Conservation (phyloP, 2,888 invertebrate species). For the Seladonia tumulorum region DNA sequence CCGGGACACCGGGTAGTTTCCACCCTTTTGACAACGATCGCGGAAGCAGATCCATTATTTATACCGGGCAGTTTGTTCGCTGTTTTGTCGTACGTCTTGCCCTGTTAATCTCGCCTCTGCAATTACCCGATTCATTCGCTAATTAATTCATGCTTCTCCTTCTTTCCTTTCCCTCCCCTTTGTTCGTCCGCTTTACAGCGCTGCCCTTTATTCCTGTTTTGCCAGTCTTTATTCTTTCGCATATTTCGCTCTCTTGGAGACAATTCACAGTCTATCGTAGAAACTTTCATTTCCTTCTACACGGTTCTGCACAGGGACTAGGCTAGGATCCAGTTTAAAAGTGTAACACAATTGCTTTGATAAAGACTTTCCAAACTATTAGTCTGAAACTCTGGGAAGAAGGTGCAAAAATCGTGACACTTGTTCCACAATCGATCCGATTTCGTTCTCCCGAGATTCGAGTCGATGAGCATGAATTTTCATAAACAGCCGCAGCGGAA, state of each 20-base stretch:
- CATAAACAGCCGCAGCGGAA: background rate
- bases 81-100: slow-evolving; percentile 4
- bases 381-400: background rate
- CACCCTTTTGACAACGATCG: slow-evolving; percentile 12
- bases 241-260: background rate
- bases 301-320: background rate
- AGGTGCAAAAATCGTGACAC: too few species aligned
- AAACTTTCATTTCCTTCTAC: background rate
- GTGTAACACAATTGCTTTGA: too few species aligned
- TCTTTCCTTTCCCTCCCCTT: background rate
- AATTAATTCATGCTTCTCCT: slow-evolving; percentile 6
- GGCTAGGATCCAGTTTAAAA: fast-evolving
- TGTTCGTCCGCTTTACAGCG: background rate
- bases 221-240: background rate
- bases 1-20: background rate
- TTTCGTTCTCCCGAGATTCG: background rate
- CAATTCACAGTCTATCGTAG: background rate
- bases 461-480: background rate
- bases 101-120: background rate
- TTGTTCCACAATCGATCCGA: background rate
- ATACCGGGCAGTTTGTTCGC: slow-evolving; percentile 35
- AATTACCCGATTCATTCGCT: slow-evolving; percentile 31
- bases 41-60: background rate
- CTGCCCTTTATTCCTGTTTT: background rate
- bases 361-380: too few species aligned